These are phyloP conservation scores for Darevskia mixta DNA, from an alignment of 2,797 vertebrate species.

Conservation along the genomic window DNA sequence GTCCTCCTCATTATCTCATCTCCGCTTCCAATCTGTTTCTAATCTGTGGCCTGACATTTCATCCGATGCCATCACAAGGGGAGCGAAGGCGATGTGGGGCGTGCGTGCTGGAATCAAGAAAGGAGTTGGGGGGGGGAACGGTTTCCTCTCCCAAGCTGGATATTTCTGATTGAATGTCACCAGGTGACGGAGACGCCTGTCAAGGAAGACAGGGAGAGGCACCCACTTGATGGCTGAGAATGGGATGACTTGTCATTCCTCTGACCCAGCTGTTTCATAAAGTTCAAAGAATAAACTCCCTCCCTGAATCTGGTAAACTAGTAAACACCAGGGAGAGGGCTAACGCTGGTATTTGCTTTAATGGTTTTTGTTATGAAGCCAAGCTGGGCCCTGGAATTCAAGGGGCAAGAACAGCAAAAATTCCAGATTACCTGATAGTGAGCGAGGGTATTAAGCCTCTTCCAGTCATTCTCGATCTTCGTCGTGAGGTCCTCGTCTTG, in stretches of 20 bases:
- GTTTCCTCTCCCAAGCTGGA: not conserved
- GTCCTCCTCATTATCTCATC: conserved; percentile 84
- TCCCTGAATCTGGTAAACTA: not conserved
- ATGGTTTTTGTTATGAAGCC: too few relatives aligned
- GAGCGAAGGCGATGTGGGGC: too few relatives aligned
- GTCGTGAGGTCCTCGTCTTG: conserved; percentile 97
- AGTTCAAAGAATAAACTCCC: too few relatives aligned
- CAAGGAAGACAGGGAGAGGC: not conserved
- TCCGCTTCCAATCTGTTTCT: conserved; percentile 82
- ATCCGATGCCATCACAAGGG: conserved; percentile 70
- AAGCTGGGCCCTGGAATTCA: not conserved
- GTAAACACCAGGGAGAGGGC: not conserved
- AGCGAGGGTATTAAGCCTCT: conserved; percentile 93
- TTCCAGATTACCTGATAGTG: conserved; percentile 84
- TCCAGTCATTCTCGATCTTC: conserved; percentile 98
- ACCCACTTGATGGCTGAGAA: not conserved
- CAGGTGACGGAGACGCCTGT: not conserved
- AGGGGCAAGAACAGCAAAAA: not conserved
- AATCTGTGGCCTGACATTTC: conserved; percentile 85
- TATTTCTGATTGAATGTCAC: not conserved
- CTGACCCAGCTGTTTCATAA: not conserved
- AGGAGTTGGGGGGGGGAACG: not conserved
- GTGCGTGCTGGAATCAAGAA: not conserved
- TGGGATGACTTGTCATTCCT: not conserved
- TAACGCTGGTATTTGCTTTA: not conserved